phyloP scores from a whole-genome alignment of 2,113 vertebrate genomes.

The Heptranchias perlo region DNA sequence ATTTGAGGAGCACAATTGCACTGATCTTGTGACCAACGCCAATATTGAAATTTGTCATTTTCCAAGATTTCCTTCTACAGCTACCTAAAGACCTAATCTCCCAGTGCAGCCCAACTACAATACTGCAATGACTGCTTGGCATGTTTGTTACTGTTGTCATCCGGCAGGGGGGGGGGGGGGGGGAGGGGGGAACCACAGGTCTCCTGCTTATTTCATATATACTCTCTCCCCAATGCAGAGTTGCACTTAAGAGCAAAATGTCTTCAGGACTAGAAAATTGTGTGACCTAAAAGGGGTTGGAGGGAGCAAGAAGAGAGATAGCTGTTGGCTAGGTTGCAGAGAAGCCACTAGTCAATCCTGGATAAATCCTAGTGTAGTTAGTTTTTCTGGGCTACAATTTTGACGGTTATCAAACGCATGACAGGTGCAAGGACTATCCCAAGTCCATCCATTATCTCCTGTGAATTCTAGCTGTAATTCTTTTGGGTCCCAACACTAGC shows the following conservation, averaged over 20 bases:
- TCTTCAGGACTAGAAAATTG: not conserved
- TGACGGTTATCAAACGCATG: not conserved
- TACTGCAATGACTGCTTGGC: not conserved
- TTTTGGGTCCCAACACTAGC: not conserved
- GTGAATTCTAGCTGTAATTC: not conserved
- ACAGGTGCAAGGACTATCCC: not conserved
- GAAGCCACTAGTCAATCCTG: not conserved
- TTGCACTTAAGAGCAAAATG: not conserved
- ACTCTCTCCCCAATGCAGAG: not conserved
- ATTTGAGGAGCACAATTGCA: not conserved
- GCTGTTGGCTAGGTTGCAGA: not conserved
- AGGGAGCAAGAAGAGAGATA: not conserved
- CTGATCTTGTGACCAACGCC: not conserved
- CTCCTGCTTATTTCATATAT: too few species aligned
- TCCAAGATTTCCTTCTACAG: not conserved
- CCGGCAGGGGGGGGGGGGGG: too few species aligned
- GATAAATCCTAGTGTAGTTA: not conserved
- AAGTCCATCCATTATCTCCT: not conserved
- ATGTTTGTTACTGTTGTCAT: not conserved
- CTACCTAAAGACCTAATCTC: too few species aligned
- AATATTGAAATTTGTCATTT: not conserved
- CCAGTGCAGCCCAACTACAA: not conserved
- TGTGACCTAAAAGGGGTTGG: not conserved
- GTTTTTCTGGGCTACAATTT: not conserved
- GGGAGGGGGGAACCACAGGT: too few species aligned